phyloP scores from a whole-genome alignment of 2,113 vertebrate species.

The Salvator merianae region DNA sequence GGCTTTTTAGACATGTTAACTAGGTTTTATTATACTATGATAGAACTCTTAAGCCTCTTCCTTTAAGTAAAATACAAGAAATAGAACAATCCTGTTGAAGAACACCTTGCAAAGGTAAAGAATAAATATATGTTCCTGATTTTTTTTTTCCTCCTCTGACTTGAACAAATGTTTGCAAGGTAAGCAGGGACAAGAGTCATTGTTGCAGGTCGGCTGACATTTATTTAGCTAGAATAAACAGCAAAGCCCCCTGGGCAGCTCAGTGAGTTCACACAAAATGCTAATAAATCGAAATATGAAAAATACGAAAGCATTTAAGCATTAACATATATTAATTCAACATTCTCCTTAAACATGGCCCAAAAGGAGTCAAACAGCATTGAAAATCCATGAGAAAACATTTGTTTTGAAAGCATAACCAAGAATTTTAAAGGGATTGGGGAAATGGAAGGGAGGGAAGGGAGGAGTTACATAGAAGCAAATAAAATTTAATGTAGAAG shows the following conservation, averaged over 20 bases:
- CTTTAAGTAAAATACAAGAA: background rate
- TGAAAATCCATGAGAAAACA: background rate
- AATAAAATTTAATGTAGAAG: no score
- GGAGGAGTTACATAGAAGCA: no score
- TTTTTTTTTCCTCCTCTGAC: background rate
- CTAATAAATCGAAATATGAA: background rate
- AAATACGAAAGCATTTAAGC: background rate
- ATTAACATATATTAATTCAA: background rate
- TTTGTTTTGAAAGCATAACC: no score
- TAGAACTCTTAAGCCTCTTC: background rate
- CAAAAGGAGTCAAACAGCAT: background rate
- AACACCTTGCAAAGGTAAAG: background rate
- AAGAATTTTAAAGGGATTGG: no score
- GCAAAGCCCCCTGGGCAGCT: background rate
- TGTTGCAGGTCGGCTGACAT: background rate
- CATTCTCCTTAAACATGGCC: background rate
- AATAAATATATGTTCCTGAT: background rate
- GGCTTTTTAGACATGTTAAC: background rate
- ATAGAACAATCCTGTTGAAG: no score
- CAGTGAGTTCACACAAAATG: background rate
- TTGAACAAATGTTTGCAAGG: background rate
- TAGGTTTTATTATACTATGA: background rate
- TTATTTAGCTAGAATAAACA: background rate
- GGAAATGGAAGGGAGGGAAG: no score
- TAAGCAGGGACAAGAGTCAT: background rate